Evolutionary conservation across 1,140 invertebrate species (phyloP), one percentile per base, ranked within the genome.

Genomic region (Procambarus clarkii): DNA sequence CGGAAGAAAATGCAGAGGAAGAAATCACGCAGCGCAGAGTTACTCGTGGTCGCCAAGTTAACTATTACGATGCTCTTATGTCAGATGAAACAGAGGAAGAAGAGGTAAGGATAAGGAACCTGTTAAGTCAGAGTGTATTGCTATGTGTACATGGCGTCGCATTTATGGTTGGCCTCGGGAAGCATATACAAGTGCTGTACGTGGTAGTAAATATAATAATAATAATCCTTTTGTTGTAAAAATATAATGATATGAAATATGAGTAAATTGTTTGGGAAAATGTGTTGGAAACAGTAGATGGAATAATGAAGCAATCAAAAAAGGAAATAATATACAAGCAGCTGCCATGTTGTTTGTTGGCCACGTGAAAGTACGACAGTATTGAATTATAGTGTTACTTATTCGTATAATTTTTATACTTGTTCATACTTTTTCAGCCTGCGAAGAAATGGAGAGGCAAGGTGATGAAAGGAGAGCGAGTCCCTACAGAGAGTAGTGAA

Each of bases 61-160:
- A 92, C 60, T 93, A 93, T 81, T 93, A 87, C 50, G 92, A 93
- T 86, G 87, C 91, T 83, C 90, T 93, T 74, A 77, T 93, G n/a
- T 92, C 92, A 91, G 86, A 91, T n/a, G 92, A 93, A 78, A 91
- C 92, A 69, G 85, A 83, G 15, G 92, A 93, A 44, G 92, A 93
- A 46, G 92, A 92, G 83, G 89, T 91, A 88, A 78, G 83, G n/a
- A 76, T 1, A 18, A 76, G 45, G 24, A 44, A 69, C 18, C 21
- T 2, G 15, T 18, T 2, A 54, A 54, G 4, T 13, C 50, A 9
- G 8, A 9, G 8, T 3, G 5, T 54, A 54, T 54, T 50, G 64
- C 13, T 24, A 13, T 8, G 54, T 13, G 7, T 34, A 76, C 24
- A 69, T 54, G 21, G 9, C 5, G 76, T 85, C 15, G 7, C 21